phyloP scores from a whole-genome alignment of 1,140 invertebrate species.

The Himalopsyche phryganea region DNA sequence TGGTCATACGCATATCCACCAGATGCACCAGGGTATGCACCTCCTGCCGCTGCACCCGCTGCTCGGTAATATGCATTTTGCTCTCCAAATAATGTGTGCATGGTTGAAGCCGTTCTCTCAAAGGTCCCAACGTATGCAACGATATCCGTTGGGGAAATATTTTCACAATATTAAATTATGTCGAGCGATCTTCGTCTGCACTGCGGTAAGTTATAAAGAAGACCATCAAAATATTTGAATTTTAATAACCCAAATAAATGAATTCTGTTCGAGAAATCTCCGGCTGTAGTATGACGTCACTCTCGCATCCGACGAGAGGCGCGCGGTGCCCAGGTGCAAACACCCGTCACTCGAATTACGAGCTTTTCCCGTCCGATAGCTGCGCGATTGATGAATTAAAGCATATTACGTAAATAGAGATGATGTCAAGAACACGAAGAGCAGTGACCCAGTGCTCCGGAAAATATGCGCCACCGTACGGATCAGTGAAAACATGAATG shows the following conservation, averaged over 20 bases:
- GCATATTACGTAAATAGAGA: too few species aligned
- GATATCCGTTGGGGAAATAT: constrained; percentile 28
- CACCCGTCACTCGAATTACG: constrained; percentile 32
- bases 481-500: constrained; percentile 32
- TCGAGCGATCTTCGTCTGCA: too few species aligned
- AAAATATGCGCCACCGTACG: too few species aligned
- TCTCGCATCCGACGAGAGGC: constrained; percentile 27
- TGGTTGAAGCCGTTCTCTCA: constrained; percentile 43
- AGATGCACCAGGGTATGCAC: constrained; percentile 46
- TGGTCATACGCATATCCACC: constrained; percentile 65
- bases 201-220: too few species aligned
- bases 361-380: too few species aligned
- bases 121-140: constrained; percentile 35
- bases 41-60: constrained; percentile 41
- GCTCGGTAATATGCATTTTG: constrained; percentile 69
- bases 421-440: too few species aligned
- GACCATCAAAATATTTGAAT: too few species aligned
- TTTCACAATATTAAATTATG: too few species aligned
- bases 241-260: too few species aligned
- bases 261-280: too few species aligned
- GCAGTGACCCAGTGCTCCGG: too few species aligned
- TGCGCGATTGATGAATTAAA: too few species aligned
- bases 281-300: neutral
- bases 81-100: constrained; percentile 86
- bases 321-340: constrained; percentile 28